Evolutionary conservation across 2,113 vertebrate genomes (phyloP).

Genomic region (Hydrochoerus hydrochaeris): DNA sequence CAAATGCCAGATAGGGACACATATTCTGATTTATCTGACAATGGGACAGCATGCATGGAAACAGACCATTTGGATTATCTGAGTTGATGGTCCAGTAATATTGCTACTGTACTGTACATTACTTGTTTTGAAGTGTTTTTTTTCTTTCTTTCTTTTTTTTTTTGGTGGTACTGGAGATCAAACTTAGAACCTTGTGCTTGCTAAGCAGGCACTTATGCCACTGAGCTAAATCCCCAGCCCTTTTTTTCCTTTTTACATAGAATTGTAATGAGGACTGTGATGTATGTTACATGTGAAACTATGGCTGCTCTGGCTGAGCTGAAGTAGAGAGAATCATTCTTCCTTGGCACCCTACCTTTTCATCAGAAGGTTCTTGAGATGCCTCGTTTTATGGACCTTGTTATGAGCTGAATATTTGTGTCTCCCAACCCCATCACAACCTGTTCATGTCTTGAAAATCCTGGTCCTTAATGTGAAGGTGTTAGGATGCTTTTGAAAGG

Average conservation of each 20-base stretch:
- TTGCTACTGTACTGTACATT: not conserved
- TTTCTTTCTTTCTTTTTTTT: too few species aligned
- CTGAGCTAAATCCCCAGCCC: too few species aligned
- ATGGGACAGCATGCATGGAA: not conserved
- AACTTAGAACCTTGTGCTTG: too few species aligned
- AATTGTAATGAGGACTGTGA: not conserved
- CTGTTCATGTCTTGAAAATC: not conserved
- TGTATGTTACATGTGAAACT: not conserved
- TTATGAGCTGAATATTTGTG: not conserved
- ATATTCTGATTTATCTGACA: constrained; percentile 15
- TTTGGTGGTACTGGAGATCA: too few species aligned
- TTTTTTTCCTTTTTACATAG: not conserved
- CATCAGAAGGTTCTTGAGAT: not conserved
- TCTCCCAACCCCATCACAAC: not conserved
- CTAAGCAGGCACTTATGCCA: too few species aligned
- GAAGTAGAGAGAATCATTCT: not conserved
- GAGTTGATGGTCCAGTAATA: not conserved
- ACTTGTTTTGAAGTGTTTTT: not conserved
- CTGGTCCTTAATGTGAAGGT: not conserved
- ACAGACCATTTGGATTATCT: not conserved
- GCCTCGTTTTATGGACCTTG: not conserved
- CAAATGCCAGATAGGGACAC: not conserved
- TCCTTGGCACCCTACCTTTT: not conserved
- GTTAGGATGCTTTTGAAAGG: not conserved
- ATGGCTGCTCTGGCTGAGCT: not conserved